These are phyloP conservation scores for Sturnira hondurensis DNA, from an alignment of 2,113 vertebrate genomes.

Conservation along the genomic window DNA sequence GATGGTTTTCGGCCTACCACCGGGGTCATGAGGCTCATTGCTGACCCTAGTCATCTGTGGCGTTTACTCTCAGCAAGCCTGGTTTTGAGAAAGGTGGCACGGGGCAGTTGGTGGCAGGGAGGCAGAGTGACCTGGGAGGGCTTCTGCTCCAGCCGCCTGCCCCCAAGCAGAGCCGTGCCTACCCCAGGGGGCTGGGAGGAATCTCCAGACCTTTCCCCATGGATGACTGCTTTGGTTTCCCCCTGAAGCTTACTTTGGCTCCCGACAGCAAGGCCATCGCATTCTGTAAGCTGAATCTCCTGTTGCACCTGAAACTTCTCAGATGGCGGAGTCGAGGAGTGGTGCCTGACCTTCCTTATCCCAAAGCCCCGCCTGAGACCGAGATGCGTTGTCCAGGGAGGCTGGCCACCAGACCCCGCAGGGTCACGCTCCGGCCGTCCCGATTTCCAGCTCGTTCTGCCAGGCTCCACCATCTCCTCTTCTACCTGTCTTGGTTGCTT, in stretches of 20 bases:
- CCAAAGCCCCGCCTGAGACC: rapidly evolving
- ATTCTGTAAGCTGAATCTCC: neutral
- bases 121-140: neutral
- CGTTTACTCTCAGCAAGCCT: neutral
- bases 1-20: neutral
- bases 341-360: neutral
- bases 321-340: no score
- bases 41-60: neutral
- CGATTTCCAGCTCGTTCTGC: neutral
- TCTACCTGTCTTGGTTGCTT: neutral
- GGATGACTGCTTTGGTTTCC: neutral
- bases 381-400: neutral
- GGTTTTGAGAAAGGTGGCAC: neutral
- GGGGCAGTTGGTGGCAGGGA: neutral
- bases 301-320: neutral
- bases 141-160: neutral
- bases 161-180: neutral
- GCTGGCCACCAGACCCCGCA: neutral
- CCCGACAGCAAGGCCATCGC: neutral
- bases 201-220: neutral
- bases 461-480: neutral
- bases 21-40: neutral
- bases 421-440: neutral
- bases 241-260: neutral
- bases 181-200: neutral